These are phyloP conservation scores for Takifugu ocellatus DNA, from an alignment of 2,797 vertebrate species.

Conservation along the genomic window DNA sequence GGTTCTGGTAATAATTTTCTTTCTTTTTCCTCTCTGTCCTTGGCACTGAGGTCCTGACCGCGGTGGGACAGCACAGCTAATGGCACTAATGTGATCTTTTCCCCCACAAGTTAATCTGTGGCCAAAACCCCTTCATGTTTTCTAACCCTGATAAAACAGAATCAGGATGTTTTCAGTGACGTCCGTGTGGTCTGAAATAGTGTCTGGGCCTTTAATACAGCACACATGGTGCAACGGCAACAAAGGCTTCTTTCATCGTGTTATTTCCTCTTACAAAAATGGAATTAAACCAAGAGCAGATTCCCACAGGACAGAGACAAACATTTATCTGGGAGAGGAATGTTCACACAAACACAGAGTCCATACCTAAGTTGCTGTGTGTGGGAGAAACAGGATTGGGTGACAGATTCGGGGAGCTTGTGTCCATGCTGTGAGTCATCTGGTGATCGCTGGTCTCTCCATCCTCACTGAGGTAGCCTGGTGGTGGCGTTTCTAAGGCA, in stretches of 20 bases:
- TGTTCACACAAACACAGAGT: conserved; percentile 5
- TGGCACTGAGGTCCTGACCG: conserved; percentile 49
- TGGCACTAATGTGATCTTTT: conserved; percentile 53
- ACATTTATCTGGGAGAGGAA: conserved; percentile 9
- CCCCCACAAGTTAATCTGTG: conserved; percentile 44
- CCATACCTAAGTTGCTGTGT: conserved; percentile 91
- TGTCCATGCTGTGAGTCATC: conserved; percentile 98
- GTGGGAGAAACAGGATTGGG: conserved; percentile 94
- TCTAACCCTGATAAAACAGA: conserved; percentile 62
- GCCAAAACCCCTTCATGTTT: conserved; percentile 39
- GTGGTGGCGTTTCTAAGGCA: conserved; percentile 91
- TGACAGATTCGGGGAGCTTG: conserved; percentile 94
- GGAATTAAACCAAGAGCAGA: conserved; percentile 49
- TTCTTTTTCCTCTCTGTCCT: conserved; percentile 32
- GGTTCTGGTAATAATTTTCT: conserved; percentile 53
- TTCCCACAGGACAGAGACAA: conserved; percentile 33
- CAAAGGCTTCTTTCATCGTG: conserved; percentile 69
- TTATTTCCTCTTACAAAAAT: conserved; percentile 57
- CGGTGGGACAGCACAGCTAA: conserved; percentile 38
- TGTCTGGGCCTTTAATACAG: conserved; percentile 41
- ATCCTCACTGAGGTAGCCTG: conserved; percentile 98
- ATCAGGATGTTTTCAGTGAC: conserved; percentile 62
- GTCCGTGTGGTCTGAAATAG: conserved; percentile 46
- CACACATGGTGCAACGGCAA: conserved; percentile 39
- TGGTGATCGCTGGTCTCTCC: conserved; percentile 98